Conservation (phyloP, 2,113 vertebrate species). For the Scartelaos histophorus region DNA sequence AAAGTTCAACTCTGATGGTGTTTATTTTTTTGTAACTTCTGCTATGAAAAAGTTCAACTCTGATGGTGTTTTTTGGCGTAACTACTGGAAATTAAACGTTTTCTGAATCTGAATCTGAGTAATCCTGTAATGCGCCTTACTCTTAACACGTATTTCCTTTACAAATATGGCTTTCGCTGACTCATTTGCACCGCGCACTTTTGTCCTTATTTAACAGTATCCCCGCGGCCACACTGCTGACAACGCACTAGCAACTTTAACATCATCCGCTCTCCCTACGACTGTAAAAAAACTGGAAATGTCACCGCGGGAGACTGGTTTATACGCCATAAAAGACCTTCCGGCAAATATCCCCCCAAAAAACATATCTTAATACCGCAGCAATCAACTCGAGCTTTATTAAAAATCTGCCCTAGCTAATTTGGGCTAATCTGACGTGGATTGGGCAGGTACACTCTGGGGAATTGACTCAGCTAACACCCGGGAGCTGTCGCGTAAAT, state of each 20-base stretch:
- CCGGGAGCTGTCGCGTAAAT: constrained; percentile 69
- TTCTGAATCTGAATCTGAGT: too few species aligned
- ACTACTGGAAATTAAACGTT: too few species aligned
- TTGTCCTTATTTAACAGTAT: constrained; percentile 22
- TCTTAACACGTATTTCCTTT: background rate
- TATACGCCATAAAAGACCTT: constrained; percentile 30
- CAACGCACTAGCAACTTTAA: constrained; percentile 17
- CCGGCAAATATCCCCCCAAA: constrained; percentile 20
- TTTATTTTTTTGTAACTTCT: too few species aligned
- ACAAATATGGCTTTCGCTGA: background rate
- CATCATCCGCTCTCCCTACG: constrained; percentile 29
- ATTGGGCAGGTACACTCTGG: constrained; percentile 63
- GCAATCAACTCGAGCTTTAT: constrained; percentile 68
- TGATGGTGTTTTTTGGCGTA: too few species aligned
- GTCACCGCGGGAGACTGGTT: constrained; percentile 38
- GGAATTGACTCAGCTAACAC: constrained; percentile 62
- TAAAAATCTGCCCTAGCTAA: constrained; percentile 64
- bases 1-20: too few species aligned
- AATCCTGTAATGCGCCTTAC: too few species aligned
- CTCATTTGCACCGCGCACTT: constrained; percentile 11
- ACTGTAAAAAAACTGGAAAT: constrained; percentile 23
- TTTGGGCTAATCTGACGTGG: constrained; percentile 72
- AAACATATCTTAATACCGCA: constrained; percentile 61
- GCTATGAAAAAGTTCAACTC: too few species aligned
- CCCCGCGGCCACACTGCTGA: constrained; percentile 32